phyloP scores from a whole-genome alignment of 2,888 invertebrate species.

The Sesia bembeciformis region DNA sequence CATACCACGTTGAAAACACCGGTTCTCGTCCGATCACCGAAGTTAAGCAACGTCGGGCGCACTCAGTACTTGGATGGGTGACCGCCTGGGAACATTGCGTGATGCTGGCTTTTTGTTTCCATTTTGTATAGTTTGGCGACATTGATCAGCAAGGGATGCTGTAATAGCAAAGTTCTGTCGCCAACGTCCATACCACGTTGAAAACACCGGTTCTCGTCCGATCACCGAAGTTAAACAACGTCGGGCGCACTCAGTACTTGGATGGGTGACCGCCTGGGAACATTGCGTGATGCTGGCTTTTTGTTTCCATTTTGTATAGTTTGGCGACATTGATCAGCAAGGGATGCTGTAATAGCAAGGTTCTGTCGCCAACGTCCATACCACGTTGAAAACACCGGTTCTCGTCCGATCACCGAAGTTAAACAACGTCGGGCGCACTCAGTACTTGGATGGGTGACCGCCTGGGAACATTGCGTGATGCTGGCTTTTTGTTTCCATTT shows the following conservation, averaged over 20 bases:
- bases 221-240: conserved; percentile 25
- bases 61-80: conserved; percentile 24
- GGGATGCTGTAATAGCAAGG: no score
- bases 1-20: conserved; percentile 37
- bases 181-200: conserved; percentile 18
- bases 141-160: no score
- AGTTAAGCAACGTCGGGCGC: conserved; percentile 23
- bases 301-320: not conserved
- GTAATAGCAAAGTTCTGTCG: no score
- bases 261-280: conserved; percentile 26
- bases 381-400: conserved; percentile 41
- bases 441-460: conserved; percentile 14
- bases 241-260: conserved; percentile 23
- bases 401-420: conserved; percentile 49
- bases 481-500: no score
- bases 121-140: no score
- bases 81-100: conserved; percentile 23
- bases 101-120: conserved; percentile 13
- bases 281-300: conserved; percentile 20
- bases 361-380: conserved; percentile 1
- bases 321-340: no score
- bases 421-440: conserved; percentile 39
- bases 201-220: conserved; percentile 18
- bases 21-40: conserved; percentile 26
- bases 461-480: conserved; percentile 20